These are phyloP conservation scores for Myiozetetes cayanensis DNA, from an alignment of 2,113 vertebrate genomes.

Conservation along the genomic window DNA sequence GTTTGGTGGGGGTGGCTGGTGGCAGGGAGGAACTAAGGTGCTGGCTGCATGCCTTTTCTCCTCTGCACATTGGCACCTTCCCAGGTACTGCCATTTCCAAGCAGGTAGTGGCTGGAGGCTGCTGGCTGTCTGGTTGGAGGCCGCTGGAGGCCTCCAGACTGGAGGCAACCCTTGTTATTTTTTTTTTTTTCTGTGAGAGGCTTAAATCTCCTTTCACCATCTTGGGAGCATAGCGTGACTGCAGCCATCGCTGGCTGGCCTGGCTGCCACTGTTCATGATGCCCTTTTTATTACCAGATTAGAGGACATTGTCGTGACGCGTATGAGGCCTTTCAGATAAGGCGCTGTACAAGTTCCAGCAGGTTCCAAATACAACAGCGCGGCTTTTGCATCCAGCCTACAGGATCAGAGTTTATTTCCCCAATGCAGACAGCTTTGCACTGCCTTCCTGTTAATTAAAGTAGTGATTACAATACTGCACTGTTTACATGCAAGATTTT, in stretches of 20 bases:
- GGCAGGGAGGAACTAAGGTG: background rate
- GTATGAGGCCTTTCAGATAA: conserved; percentile 59
- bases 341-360: conserved; percentile 52
- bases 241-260: background rate
- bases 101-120: background rate
- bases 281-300: conserved; percentile 59
- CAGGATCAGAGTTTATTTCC: conserved; percentile 67
- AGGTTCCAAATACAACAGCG: conserved; percentile 45
- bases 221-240: background rate
- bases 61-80: background rate
- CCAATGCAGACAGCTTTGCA: conserved; percentile 63
- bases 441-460: conserved; percentile 68
- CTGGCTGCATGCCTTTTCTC: accelerated
- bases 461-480: conserved; percentile 63
- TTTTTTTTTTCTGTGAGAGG: background rate
- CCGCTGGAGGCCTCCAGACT: background rate
- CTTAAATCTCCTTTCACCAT: conserved; percentile 34
- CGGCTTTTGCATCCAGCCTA: conserved; percentile 15
- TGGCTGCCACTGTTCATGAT: background rate
- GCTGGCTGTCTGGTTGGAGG: background rate
- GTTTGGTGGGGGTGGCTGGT: background rate
- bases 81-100: accelerated
- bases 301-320: conserved; percentile 24
- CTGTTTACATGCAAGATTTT: conserved; percentile 68
- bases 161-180: background rate